Base-by-base conservation (phyloP, 2,888 invertebrate species). In the Conistra vaccinii region DNA sequence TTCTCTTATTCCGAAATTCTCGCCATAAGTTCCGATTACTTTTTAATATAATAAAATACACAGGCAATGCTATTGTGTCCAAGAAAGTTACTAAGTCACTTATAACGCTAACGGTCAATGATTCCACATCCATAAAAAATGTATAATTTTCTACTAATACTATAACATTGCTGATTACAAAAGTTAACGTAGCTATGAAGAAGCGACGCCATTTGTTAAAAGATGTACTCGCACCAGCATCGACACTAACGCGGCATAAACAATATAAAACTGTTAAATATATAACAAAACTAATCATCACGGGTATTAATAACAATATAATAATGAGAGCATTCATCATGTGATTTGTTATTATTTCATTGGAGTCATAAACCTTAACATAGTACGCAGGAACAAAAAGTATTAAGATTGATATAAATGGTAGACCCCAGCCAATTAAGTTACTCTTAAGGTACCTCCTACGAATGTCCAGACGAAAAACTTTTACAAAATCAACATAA, bases 401-500 rank as follows among this genome's bases (percentile, higher is more conserved):
- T 9, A 60, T 2, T 2, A 39, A 39, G 20, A 1, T 26, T n/a
- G 9, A 3, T 29, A 70, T 1, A 7, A 74, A 72, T n/a, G 74
- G 62, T 17, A 74, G 5, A 35, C 74, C 61, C 73, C 73, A 48
- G 20, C 20, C 48, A 48, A 74, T 48, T 9, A 73, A 35, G 35
- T 9, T 74, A 23, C 29, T 48, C 42, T 73, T 74, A 3, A 73
- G 39, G 12, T 63, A 73, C 0, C 60, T 72, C 2, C 53, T 61
- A 12, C 23, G 45, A 55, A 73, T 63, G 3, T 73, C 17, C 29
- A 60, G 51, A 39, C 42, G 39, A 20, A 73, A 73, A 29, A 73
- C 73, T 74, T 72, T 73, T 1, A 73, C 73, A 53, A 73, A 71
- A 53, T 73, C 73, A 14, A 70, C 51, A 26, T 69, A 73, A 29